Evolutionary conservation across 2,113 vertebrate genomes (phyloP).

Genomic region (Siniperca knerii): DNA sequence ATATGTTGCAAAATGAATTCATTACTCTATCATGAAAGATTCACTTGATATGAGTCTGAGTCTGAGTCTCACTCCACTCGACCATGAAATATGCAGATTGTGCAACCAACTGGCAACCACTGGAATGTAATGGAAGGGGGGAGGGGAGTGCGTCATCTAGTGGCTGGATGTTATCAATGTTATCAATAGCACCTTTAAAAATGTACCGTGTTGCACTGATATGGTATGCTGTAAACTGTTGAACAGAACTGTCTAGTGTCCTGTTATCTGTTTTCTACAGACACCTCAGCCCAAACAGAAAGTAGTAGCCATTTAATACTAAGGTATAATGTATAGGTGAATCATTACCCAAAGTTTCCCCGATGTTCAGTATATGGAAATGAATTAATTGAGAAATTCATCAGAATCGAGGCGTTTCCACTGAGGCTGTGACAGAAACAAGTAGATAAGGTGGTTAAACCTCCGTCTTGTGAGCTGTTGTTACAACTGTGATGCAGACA

Average conservation of each 20-base stretch:
- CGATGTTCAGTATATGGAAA: background rate
- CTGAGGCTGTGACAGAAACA: background rate
- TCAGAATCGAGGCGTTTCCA: background rate
- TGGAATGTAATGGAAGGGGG: no score
- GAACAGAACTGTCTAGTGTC: background rate
- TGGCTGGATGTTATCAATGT: no score
- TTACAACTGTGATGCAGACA: background rate
- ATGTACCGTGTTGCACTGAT: background rate
- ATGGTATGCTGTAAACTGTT: background rate
- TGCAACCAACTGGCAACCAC: no score
- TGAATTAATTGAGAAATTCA: background rate
- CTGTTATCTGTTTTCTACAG: background rate
- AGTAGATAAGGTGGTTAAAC: background rate
- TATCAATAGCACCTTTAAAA: background rate
- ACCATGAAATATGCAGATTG: no score
- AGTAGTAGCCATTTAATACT: background rate
- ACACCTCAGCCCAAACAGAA: background rate
- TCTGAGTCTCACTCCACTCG: no score
- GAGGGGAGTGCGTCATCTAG: no score
- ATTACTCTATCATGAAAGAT: no score
- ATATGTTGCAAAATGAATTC: no score
- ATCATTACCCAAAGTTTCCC: background rate
- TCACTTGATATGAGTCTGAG: no score
- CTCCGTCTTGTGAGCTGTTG: constrained; percentile 2
- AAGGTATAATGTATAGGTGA: background rate